These are phyloP conservation scores for Balaeniceps rex DNA, from an alignment of 2,113 vertebrate genomes.

Conservation along the genomic window DNA sequence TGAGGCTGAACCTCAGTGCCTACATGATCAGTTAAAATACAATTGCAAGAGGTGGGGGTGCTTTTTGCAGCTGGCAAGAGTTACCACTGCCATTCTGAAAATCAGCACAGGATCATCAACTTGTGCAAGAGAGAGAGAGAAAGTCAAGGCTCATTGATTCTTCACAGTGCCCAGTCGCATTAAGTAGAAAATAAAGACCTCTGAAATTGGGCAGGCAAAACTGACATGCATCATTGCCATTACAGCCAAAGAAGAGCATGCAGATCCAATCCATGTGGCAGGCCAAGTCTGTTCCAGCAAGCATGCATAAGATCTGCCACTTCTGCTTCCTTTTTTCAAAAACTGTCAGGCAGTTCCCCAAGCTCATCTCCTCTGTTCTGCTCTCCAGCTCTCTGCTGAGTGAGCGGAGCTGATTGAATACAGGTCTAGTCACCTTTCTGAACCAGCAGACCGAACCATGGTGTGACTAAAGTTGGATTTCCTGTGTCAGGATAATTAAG, in stretches of 20 bases:
- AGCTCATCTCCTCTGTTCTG: neutral
- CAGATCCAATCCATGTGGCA: neutral
- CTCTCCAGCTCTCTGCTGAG: neutral
- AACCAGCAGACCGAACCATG: neutral
- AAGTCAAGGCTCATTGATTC: neutral
- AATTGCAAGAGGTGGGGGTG: neutral
- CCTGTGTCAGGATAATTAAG: constrained; percentile 30
- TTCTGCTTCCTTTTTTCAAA: neutral
- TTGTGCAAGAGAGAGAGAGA: neutral
- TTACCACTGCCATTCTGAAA: neutral
- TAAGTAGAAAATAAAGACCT: neutral
- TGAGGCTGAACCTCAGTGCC: neutral
- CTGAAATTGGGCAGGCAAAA: neutral
- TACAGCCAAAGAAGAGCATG: neutral
- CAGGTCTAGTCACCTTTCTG: neutral
- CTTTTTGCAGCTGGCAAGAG: neutral
- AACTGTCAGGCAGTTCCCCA: neutral
- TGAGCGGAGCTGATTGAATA: neutral
- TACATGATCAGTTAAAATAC: neutral
- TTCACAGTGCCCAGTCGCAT: neutral
- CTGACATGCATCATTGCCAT: neutral
- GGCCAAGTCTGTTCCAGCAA: neutral
- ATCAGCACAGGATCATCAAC: neutral
- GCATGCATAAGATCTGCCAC: neutral
- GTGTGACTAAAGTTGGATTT: constrained; percentile 41